A percentile compares a stretch with the other conserved stretches of the same genome.
Evolutionary conservation across 2,888 invertebrate species (phyloP).

Genomic region (Lasioglossum lativentre): DNA sequence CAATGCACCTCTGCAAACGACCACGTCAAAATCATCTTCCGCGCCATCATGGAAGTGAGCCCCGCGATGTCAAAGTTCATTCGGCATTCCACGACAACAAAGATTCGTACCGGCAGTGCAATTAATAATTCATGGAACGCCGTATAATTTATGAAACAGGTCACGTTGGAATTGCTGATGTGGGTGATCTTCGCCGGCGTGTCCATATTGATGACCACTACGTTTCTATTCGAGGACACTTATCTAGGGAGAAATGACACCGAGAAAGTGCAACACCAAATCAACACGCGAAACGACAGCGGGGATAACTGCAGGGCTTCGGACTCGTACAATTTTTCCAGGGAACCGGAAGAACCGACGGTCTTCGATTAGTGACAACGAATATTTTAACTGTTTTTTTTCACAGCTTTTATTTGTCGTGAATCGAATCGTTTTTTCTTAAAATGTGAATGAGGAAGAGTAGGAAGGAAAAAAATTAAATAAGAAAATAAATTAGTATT

Average conservation of each 20-base stretch:
- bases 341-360: not conserved
- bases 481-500: not conserved
- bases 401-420: not conserved
- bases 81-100: not conserved
- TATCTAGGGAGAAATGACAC: conserved; percentile 32
- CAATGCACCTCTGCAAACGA: conserved; percentile 71
- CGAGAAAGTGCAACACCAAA: not conserved
- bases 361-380: not conserved
- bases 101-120: not conserved
- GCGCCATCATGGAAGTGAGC: conserved; percentile 71
- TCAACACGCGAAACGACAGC: not conserved
- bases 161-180: conserved; percentile 73
- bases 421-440: conserved; percentile 10
- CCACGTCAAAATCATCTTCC: conserved; percentile 66
- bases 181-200: conserved; percentile 76
- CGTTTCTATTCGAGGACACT: conserved; percentile 71
- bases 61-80: not conserved
- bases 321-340: not conserved
- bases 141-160: conserved; percentile 54
- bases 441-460: not conserved
- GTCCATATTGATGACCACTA: conserved; percentile 69
- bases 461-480: too few relatives aligned
- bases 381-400: not conserved
- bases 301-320: not conserved
- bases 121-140: not conserved